Conservation (phyloP, 2,888 invertebrate species). For the Odontothrips loti region DNA sequence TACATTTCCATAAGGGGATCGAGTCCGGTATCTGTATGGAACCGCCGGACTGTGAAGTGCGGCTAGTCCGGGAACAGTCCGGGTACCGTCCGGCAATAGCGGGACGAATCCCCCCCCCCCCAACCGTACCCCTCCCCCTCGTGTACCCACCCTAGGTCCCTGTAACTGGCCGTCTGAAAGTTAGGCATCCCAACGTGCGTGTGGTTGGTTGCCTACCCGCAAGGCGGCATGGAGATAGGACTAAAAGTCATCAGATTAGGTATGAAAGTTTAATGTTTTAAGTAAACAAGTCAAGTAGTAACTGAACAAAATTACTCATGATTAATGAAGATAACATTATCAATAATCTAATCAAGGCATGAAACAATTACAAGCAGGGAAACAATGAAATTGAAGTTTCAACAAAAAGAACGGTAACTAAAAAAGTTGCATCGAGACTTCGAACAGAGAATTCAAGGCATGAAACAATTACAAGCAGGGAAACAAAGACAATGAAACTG, state of each 20-base stretch:
- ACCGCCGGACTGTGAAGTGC: background rate
- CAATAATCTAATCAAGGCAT: too few species aligned
- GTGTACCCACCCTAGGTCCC: background rate
- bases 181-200: background rate
- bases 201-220: slow-evolving; percentile 1
- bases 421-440: too few species aligned
- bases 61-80: background rate
- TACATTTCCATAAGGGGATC: background rate
- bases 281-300: too few species aligned
- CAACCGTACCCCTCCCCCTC: background rate
- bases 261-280: background rate
- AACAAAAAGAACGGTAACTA: too few species aligned
- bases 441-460: too few species aligned
- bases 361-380: too few species aligned
- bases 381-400: too few species aligned
- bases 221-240: background rate
- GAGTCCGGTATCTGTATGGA: background rate
- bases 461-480: background rate
- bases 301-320: too few species aligned
- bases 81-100: background rate
- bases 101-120: background rate
- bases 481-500: background rate
- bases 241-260: background rate
- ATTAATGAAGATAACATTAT: too few species aligned
- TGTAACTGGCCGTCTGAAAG: background rate